Evolutionary conservation across 2,888 invertebrate species (phyloP), one percentile per base, ranked within the genome.

Genomic region (Gastrophysa polygoni): DNA sequence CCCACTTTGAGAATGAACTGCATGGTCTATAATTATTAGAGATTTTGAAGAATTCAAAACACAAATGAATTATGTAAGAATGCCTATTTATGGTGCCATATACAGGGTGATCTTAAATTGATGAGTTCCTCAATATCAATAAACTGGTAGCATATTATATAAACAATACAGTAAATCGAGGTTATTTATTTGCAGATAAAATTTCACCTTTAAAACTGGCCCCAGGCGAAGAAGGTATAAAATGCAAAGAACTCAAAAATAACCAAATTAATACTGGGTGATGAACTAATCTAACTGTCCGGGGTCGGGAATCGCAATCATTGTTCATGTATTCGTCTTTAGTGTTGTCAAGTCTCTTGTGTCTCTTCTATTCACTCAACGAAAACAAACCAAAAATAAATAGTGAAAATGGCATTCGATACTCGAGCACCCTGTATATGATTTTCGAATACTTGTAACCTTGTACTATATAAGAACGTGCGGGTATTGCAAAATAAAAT

Each of bases 181-280:
- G 38, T 54, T 54, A 54, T 54, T 54, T 54, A 43, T 54, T 54
- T 54, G 43, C 54, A 54, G 54, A 54, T 43, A 54, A 54, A 54
- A 54, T 54, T 54, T 54, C 54, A 24, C 54, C 54, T 43, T 54
- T 54, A 43, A 54, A 54, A 54, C 54, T 54, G 54, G 54, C 43
- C 54, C 54, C 54, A 24, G 54, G 44, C 43, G 54, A 54, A 21
- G 54, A 54, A 54, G 54, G 54, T 54, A 54, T 43, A 54, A 54
- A 54, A 38, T 38, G 43, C 43, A 43, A 54, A 43, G 24, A 44
- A 43, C 16, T 43, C 14, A 54, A 54, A 54, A 54, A 54, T 54
- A 54, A 54, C 54, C n/a, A 16, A 54, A 54, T 34, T 43, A 24
- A 54, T 43, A 54, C 24, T 43, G 54, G 54, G 54, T 54, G 32